Percentiles rank a stretch among this genome's conserved stretches.
phyloP scores from a whole-genome alignment of 1,140 invertebrate species.

The Drosophila albomicans region DNA sequence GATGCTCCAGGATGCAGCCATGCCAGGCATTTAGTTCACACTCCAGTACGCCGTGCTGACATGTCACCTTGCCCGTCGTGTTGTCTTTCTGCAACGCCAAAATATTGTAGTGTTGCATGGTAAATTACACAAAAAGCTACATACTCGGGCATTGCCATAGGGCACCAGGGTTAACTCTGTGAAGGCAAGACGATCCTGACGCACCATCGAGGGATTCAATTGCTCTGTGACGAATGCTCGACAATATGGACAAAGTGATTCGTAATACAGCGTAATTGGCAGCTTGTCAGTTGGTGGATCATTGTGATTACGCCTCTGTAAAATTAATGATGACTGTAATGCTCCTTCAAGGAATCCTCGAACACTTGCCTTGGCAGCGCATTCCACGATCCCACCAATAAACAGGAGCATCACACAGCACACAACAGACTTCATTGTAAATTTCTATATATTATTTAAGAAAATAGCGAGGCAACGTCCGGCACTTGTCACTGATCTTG shows the following conservation, averaged over 20 bases:
- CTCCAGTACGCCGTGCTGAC: constrained; percentile 73
- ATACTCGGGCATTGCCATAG: constrained; percentile 72
- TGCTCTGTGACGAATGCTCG: constrained; percentile 67
- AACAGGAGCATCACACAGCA: constrained; percentile 2
- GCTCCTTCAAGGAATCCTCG: background rate
- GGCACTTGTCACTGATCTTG: constrained; percentile 27
- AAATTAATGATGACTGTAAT: background rate
- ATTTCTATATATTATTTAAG: background rate
- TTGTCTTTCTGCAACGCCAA: constrained; percentile 12
- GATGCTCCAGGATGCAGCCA: constrained; percentile 78
- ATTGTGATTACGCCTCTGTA: constrained; percentile 33
- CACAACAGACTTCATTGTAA: constrained; percentile 10
- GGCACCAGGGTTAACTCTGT: constrained; percentile 71
- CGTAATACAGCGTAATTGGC: constrained; percentile 75
- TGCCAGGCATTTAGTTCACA: constrained; percentile 81
- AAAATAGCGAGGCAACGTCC: background rate
- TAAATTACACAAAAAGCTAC: background rate
- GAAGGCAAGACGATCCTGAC: constrained; percentile 45
- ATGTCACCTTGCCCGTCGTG: constrained; percentile 40
- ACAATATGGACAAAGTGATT: constrained; percentile 76
- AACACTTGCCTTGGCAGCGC: constrained; percentile 6
- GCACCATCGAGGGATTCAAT: constrained; percentile 59
- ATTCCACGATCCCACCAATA: background rate
- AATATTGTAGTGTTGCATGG: background rate
- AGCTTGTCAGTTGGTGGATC: constrained; percentile 20